Evolutionary conservation across 2,888 invertebrate genomes (phyloP), one percentile per base, ranked within the genome.

Genomic region (Dryobota labecula): DNA sequence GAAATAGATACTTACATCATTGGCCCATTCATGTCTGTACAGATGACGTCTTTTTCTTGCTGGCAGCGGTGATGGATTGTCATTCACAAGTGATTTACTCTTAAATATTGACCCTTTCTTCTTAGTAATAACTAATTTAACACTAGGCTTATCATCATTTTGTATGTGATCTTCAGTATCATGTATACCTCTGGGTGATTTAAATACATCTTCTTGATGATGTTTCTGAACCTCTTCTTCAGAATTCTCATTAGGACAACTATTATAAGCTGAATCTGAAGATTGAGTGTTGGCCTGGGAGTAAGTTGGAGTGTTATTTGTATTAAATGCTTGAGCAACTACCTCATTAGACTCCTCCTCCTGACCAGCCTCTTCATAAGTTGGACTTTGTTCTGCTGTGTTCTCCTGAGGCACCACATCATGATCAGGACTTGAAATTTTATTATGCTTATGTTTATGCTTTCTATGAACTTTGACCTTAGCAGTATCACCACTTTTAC

Each of bases 61-160:
- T 30, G 96, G 96, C 76, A 96, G 85, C 15, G 96, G 95, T 68
- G 95, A 95, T 36, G 95, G 93, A 85, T 97, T 97, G 82, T 97
- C 97, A 82, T 97, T 96, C 24, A 97, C 97, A 80, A 97, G 92
- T 20, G 97, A 97, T 72, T 98, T 97, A 88, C 98, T 98, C 90
- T 98, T 98, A 90, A 98, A 98, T 91, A 98, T 98, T 87, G 98
- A 98, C 60, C 98, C 98, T 90, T 98, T 98, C 91, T 98, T 98
- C 90, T 97, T 98, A 2, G 97, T 97, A 80, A 98, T 97, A 27
- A 97, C 97, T 80, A 98, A 91, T 88, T 98, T 98, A 30, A 97
- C 97, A 90, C 97, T 94, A 60, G 96, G 96, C 80, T 96, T 96
- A 51, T 96, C 96, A 47, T 96, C 96, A 83, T 70, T 78, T n/a